These are phyloP conservation scores for Erpornis zantholeuca DNA, from an alignment of 2,113 vertebrate genomes.

Conservation along the genomic window DNA sequence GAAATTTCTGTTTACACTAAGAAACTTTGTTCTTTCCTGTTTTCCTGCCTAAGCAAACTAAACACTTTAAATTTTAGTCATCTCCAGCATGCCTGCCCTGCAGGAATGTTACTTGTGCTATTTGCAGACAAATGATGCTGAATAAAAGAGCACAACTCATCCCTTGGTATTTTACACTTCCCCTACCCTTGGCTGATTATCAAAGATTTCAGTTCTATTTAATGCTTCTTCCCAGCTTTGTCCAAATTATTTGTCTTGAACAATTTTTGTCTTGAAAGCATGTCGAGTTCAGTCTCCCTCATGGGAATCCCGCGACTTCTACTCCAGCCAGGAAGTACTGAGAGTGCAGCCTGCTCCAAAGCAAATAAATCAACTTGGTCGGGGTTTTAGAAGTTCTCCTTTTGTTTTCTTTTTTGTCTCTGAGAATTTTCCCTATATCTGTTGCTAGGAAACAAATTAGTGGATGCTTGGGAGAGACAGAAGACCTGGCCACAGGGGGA, in stretches of 20 bases:
- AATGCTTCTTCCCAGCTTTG: neutral
- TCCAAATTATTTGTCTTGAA: conserved; percentile 31
- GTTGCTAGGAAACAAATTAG: too few species aligned
- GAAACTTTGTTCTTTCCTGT: conserved; percentile 1
- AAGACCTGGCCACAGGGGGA: too few species aligned
- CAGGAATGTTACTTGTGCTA: conserved; percentile 13
- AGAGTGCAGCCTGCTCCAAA: neutral
- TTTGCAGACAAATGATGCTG: conserved; percentile 24
- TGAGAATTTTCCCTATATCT: too few species aligned
- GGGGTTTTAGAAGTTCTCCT: too few species aligned
- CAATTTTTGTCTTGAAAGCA: neutral
- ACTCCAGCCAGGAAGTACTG: neutral
- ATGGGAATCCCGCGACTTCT: neutral
- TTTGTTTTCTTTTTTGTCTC: too few species aligned
- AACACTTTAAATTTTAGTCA: neutral
- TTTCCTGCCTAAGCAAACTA: conserved; percentile 20
- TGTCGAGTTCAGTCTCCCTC: neutral
- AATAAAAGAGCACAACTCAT: conserved; percentile 16
- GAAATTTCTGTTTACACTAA: neutral
- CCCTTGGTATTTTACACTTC: conserved; percentile 22
- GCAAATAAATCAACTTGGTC: neutral
- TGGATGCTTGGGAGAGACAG: too few species aligned
- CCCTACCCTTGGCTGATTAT: conserved; percentile 9
- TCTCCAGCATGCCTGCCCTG: neutral
- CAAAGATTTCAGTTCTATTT: conserved; percentile 9